Base-by-base conservation (phyloP, 2,113 vertebrate species). In the Stigmatopora nigra region DNA sequence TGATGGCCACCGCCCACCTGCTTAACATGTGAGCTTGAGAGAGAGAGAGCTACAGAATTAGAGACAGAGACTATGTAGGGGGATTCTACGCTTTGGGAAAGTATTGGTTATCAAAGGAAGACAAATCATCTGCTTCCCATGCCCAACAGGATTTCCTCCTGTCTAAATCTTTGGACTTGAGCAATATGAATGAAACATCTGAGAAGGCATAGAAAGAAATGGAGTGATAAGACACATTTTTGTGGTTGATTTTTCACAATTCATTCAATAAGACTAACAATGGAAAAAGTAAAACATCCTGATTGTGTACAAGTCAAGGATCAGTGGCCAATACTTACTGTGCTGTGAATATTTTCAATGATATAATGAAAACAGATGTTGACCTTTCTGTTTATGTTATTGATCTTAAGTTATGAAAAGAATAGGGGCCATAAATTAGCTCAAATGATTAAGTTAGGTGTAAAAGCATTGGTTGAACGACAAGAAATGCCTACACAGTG, bases 401-500 rank as follows among this genome's bases (percentile, higher is more conserved):
- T 1, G 22, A 51, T 20, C 51, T 8, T 12, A 4, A 19, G 22
- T 52, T 12, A 53, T 9, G 3, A 52, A 52, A 20, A 52, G 7
- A 53, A 22, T 5, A 22, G 20, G 5, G 9, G 2, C 19, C 51
- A 0, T 1, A 4, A 53, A 53, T 5, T 53, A 9, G 15, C 53
- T 35, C 13, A 13, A 7, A 45, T 6, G 41, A 61, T 20, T 14
- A 4, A 15, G 16, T 4, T 12, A 22, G 19, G 59, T 15, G 44
- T 15, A 19, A 22, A 45, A 20, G n/a, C 58, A 16, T 14, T 60
- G 62, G 53, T 56, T 60, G 63, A 65, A 59, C 62, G 58, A 58
- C 44, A n/a, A 67, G 67, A 60, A 77, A 72, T 81, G 79, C 79
- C 71, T 63, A 78, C 65, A 67, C 64, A 68, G 72, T 78, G 63